These are phyloP conservation scores for Cyclophora punctaria DNA, from an alignment of 2,888 invertebrate species.

Conservation along the genomic window DNA sequence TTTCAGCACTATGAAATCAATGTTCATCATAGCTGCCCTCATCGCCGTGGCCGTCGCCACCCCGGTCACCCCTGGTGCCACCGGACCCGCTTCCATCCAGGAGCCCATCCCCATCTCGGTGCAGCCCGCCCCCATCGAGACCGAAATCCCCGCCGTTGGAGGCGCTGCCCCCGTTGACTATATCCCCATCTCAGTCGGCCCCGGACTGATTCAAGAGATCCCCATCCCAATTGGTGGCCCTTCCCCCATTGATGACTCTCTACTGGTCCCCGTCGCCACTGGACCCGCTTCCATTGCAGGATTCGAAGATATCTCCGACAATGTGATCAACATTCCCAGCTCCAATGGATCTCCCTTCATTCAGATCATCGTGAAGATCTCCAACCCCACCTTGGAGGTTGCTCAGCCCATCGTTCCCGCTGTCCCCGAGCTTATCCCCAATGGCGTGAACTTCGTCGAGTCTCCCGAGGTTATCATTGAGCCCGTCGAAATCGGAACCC, in stretches of 20 bases:
- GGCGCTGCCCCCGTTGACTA: conserved; percentile 14
- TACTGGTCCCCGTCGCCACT: conserved; percentile 6
- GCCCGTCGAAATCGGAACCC: conserved; percentile 8
- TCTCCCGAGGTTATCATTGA: conserved; percentile 3
- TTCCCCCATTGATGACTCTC: conserved; percentile 8
- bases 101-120: conserved; percentile 10
- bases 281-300: conserved; percentile 16
- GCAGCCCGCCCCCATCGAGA: conserved; percentile 4
- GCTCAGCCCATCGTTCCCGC: conserved; percentile 16
- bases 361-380: conserved; percentile 36
- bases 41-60: conserved; percentile 32
- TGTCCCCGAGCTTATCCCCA: conserved; percentile 10
- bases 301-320: conserved; percentile 4
- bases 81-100: conserved; percentile 14
- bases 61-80: conserved; percentile 21
- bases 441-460: conserved; percentile 13
- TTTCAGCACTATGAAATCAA: conserved; percentile 26
- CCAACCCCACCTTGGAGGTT: conserved; percentile 31
- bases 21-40: conserved; percentile 30
- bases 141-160: conserved; percentile 4
- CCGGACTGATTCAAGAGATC: not conserved
- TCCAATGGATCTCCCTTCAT: conserved; percentile 22
- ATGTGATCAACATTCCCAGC: conserved; percentile 10
- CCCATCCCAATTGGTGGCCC: conserved; percentile 15
- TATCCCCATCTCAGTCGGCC: conserved; percentile 4